Evolutionary conservation across 1,140 invertebrate genomes (phyloP).

Genomic region (Palaemon carinicauda): DNA sequence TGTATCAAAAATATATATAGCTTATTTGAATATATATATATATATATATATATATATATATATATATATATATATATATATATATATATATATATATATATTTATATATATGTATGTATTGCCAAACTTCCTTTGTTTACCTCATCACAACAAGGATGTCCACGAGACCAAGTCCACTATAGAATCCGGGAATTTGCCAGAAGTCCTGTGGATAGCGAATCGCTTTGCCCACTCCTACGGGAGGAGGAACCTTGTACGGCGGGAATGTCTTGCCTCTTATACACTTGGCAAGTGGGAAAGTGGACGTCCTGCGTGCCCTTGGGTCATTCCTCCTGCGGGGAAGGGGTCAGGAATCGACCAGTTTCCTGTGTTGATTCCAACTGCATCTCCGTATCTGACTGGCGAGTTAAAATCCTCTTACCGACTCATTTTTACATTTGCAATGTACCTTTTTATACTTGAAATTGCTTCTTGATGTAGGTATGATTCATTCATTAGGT

Average conservation of each 20-base stretch:
- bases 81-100: no score
- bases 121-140: no score
- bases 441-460: no score
- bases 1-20: no score
- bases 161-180: constrained; percentile 65
- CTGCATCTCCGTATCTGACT: constrained; percentile 69
- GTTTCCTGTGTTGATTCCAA: constrained; percentile 71
- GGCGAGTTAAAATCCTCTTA: constrained; percentile 48
- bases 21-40: no score
- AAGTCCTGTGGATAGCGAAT: constrained; percentile 65
- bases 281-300: constrained; percentile 71
- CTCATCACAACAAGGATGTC: constrained; percentile 61
- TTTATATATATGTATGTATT: no score
- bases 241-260: constrained; percentile 70
- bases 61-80: no score
- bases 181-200: constrained; percentile 70
- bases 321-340: constrained; percentile 72
- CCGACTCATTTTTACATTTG: no score
- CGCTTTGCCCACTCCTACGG: constrained; percentile 69
- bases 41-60: no score
- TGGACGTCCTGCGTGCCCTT: constrained; percentile 72
- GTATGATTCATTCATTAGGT: no score
- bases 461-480: no score
- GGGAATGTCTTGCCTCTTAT: constrained; percentile 68
- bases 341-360: constrained; percentile 70